phyloP scores from a whole-genome alignment of 2,888 invertebrate species.

The Hydriomena furcata region DNA sequence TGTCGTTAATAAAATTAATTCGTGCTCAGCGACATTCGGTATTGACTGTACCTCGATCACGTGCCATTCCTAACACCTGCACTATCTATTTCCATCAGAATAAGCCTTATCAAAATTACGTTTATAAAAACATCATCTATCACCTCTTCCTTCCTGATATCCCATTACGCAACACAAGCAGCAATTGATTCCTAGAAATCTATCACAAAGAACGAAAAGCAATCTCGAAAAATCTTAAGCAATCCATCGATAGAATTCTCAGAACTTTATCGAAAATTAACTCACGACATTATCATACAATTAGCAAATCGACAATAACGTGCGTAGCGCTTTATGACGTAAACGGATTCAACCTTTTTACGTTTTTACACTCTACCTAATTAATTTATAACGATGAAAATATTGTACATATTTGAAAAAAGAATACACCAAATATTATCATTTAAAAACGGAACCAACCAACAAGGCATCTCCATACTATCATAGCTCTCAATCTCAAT shows the following conservation, averaged over 20 bases:
- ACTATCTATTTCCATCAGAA: constrained; percentile 13
- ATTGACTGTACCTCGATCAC: background rate
- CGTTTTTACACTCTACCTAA: background rate
- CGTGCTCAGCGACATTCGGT: too few relatives aligned
- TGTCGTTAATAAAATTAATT: too few relatives aligned
- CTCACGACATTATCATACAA: constrained; percentile 35
- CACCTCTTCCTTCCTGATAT: constrained; percentile 19
- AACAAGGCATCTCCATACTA: constrained; percentile 74
- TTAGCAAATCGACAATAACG: constrained; percentile 35
- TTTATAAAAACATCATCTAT: constrained; percentile 22
- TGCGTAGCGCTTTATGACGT: constrained; percentile 24
- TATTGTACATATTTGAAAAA: too few relatives aligned
- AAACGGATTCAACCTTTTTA: constrained; percentile 14
- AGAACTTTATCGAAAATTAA: constrained; percentile 38
- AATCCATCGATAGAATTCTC: constrained; percentile 34
- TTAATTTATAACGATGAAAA: too few relatives aligned
- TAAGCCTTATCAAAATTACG: constrained; percentile 16
- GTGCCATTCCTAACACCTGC: constrained; percentile 20
- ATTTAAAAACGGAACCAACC: constrained; percentile 32
- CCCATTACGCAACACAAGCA: constrained; percentile 23
- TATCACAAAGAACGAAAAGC: constrained; percentile 26
- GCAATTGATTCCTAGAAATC: constrained; percentile 33
- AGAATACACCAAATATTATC: constrained; percentile 13
- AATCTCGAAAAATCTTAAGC: constrained; percentile 36
- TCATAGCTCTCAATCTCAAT: constrained; percentile 74